These are phyloP conservation scores for Holothuria leucospilota DNA, from an alignment of 53 echinoderm and acorn worm genomes.

Conservation along the genomic window DNA sequence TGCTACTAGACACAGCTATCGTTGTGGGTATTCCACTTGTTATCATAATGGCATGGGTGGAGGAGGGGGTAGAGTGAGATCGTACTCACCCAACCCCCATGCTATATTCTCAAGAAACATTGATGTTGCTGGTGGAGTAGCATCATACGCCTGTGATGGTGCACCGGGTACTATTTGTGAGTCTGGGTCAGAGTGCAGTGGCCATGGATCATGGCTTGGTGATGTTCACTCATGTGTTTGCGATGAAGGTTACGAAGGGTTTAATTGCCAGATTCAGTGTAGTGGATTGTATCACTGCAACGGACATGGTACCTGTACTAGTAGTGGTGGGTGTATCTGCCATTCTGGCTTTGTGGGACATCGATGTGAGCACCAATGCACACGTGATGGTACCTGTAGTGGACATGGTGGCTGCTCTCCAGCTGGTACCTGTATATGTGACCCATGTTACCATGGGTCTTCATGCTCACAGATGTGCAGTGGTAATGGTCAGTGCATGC, in stretches of 20 bases:
- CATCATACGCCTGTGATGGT: conserved; percentile 21
- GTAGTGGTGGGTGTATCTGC: conserved; percentile 78
- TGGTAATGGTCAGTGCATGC: conserved; percentile 67
- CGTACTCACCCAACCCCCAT: conserved; percentile 71
- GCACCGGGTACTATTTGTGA: conserved; percentile 73
- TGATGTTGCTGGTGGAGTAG: conserved; percentile 40
- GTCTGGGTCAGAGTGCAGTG: conserved; percentile 66
- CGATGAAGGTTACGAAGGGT: conserved; percentile 72
- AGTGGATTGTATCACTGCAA: conserved; percentile 65
- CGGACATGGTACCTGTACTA: conserved; percentile 70
- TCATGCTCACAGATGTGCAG: conserved; percentile 73
- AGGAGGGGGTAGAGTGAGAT: conserved; percentile 79
- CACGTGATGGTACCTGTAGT: conserved; percentile 67
- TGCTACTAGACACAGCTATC: conserved; percentile 48
- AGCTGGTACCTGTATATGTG: conserved; percentile 79
- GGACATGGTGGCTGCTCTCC: conserved; percentile 81
- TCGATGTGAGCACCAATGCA: conserved; percentile 82
- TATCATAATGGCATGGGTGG: conserved; percentile 81
- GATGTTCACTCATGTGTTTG: conserved; percentile 56
- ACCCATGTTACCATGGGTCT: conserved; percentile 75
- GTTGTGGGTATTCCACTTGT: not conserved
- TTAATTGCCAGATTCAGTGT: conserved; percentile 80
- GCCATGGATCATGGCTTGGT: conserved; percentile 71
- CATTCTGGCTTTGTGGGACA: conserved; percentile 80
- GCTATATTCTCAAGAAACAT: conserved; percentile 64